Evolutionary conservation across 1,140 invertebrate genomes (phyloP), one percentile per base, ranked within the genome.

Genomic region (Magallana ariakensis): DNA sequence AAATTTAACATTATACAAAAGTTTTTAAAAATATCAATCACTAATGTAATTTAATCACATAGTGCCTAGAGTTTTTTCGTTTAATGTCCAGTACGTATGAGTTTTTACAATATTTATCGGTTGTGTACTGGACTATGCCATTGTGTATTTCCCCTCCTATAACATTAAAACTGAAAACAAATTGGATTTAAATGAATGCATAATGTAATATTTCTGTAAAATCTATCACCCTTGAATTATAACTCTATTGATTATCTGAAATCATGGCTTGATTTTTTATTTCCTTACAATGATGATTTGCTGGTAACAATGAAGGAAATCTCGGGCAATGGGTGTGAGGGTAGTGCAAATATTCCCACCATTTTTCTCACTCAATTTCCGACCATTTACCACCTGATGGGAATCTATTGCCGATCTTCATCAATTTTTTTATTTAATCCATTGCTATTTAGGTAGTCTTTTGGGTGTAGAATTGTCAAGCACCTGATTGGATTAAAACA

Each of bases 121-220:
- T 46, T 46, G 33, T 46, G 5, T 46, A 46, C 5, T 46, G 33
- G 33, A 46, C 33, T 46, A 46, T 46, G 33, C 33, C 33, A 46
- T 46, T 46, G 5, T 46, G 2, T 75, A 26, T 75, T 13, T 26
- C 33, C 66, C 66, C 66, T 75, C 22, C 13, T 8, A 26, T 75
- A 19, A 22, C 33, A 22, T 26, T 75, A 26, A 26, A 75, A 75
- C 66, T 10, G 22, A 22, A 19, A 33, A 75, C 66, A 75, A 33
- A 75, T 75, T 75, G 22, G 22, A 75, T 75, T 75, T 75, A 75
- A 75, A 33, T 26, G 10, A 26, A 26, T 75, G 66, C 66, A 26
- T 75, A 75, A 75, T 75, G 66, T 75, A 10, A 75, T 33, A 26
- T 75, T 75, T 26, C 66, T 33, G 66, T 75, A 75, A 26, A 22